Evolutionary conservation across 2,113 vertebrate genomes (phyloP).

Genomic region (Cygnus atratus): DNA sequence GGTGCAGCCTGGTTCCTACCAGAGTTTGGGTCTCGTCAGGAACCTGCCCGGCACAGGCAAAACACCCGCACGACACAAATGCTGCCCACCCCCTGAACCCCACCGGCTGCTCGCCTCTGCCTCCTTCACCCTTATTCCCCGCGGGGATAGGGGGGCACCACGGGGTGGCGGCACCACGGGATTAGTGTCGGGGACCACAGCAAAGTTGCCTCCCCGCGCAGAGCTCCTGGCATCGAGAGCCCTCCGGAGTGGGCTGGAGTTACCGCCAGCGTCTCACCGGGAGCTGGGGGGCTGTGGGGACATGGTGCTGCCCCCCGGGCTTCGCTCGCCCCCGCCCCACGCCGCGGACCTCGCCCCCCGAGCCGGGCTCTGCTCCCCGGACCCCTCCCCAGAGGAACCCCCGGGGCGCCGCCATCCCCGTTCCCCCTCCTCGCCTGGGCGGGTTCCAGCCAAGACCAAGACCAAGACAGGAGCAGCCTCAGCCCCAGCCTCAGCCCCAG

Average conservation of each 20-base stretch:
- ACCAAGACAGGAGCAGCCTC: no score
- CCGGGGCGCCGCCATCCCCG: no score
- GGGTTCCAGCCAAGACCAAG: no score
- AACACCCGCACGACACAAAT: no score
- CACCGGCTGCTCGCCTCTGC: accelerated
- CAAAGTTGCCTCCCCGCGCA: background rate
- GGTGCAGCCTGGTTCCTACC: background rate
- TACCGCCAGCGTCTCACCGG: background rate
- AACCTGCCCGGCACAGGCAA: background rate
- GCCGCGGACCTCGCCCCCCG: background rate
- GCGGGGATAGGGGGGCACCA: background rate
- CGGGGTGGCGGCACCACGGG: no score
- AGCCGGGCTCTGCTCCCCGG: background rate
- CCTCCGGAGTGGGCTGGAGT: background rate
- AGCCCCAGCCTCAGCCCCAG: no score
- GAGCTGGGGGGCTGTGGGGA: no score
- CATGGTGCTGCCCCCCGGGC: background rate
- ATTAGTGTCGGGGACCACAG: background rate
- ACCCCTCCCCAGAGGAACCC: no score
- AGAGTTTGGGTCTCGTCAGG: background rate
- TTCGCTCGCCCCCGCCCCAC: background rate
- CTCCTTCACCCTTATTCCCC: no score
- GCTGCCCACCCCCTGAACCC: background rate
- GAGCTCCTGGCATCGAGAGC: background rate
- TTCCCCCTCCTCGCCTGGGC: no score